Conservation (phyloP, 2,113 vertebrate species). For the Megaceryle maxima region DNA sequence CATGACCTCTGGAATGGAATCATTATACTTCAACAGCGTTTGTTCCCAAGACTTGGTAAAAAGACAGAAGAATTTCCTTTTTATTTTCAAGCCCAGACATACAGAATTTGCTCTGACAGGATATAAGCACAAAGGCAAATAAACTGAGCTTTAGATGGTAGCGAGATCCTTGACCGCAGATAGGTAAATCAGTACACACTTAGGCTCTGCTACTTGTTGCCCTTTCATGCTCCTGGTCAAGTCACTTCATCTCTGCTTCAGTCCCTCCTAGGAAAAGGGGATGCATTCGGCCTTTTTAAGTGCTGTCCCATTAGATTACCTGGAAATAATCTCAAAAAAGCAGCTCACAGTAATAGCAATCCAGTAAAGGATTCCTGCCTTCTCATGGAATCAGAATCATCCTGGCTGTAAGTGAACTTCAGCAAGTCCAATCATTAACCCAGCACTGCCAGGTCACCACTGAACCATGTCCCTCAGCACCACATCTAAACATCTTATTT, state of each 20-base stretch:
- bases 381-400: too few species aligned
- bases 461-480: too few species aligned
- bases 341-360: background rate
- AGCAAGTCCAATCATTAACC: too few species aligned
- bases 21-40: background rate
- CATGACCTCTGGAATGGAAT: slow-evolving; percentile 42
- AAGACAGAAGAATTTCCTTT: background rate
- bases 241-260: background rate
- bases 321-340: background rate
- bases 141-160: background rate
- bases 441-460: too few species aligned
- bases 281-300: background rate
- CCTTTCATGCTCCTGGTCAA: background rate
- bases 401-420: too few species aligned
- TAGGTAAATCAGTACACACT: background rate
- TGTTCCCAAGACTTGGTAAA: background rate
- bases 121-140: background rate
- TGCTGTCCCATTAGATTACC: background rate
- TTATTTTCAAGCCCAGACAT: background rate
- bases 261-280: background rate
- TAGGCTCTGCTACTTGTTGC: background rate
- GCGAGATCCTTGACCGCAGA: background rate
- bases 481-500: too few species aligned
- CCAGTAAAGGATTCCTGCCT: background rate
- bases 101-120: background rate